Evolutionary conservation across 2,888 invertebrate species (phyloP).

Genomic region (Pterobdella sp.): DNA sequence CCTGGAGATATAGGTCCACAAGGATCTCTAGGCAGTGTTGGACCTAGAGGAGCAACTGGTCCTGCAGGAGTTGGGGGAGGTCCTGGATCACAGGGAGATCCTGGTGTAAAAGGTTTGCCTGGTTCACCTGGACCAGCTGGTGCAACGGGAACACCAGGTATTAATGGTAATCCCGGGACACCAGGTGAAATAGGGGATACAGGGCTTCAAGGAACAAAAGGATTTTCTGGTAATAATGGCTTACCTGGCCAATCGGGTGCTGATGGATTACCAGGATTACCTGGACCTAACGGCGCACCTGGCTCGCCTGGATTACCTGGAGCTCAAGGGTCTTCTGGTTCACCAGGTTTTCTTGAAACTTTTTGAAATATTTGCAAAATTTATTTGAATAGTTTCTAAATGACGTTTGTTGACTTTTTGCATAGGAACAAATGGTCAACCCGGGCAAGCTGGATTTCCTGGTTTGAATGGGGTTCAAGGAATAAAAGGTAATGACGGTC

Average conservation of each 20-base stretch:
- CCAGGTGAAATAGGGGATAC: background rate
- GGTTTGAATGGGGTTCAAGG: conserved; percentile 33
- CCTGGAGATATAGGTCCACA: conserved; percentile 21
- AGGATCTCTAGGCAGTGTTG: conserved; percentile 26
- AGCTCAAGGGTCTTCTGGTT: background rate
- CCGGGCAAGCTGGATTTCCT: background rate
- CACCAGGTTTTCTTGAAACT: background rate
- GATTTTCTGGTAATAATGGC: conserved; percentile 9
- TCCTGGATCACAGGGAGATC: conserved; percentile 17
- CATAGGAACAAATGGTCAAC: no score
- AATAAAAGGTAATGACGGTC: conserved; percentile 26
- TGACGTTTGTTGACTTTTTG: no score
- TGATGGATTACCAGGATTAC: conserved; percentile 26
- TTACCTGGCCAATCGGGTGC: conserved; percentile 19
- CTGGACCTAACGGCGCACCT: background rate
- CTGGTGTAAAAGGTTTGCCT: conserved; percentile 26
- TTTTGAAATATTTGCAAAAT: conserved; percentile 24
- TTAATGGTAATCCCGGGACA: conserved; percentile 8
- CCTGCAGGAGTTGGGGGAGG: background rate
- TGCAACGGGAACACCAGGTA: conserved; percentile 1
- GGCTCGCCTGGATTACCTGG: conserved; percentile 5
- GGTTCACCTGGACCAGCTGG: conserved; percentile 27
- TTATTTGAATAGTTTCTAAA: no score
- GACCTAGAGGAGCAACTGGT: conserved; percentile 15
- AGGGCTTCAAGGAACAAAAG: background rate